phyloP scores from a whole-genome alignment of 2,113 vertebrate species.

The Gavialis gangeticus region DNA sequence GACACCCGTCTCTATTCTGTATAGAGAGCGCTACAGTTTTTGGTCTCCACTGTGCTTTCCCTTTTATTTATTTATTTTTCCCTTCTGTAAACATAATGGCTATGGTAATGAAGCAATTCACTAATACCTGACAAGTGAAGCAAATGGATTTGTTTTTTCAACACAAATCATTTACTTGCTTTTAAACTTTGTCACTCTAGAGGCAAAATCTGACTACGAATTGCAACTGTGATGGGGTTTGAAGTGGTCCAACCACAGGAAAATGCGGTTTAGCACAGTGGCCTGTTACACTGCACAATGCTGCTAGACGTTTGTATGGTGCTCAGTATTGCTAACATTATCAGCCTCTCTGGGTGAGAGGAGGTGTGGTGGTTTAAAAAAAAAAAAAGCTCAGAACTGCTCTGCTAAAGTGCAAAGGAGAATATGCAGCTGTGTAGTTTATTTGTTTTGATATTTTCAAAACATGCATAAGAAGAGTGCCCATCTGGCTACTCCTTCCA shows the following conservation, averaged over 20 bases:
- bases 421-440: background rate
- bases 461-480: too few relatives aligned
- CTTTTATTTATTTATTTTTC: slow-evolving; percentile 13
- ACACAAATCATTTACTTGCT: background rate
- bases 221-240: background rate
- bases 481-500: background rate
- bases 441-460: background rate
- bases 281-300: background rate
- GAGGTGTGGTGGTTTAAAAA: background rate
- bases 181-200: slow-evolving; percentile 7
- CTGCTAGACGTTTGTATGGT: background rate
- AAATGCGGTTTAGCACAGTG: background rate
- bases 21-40: background rate
- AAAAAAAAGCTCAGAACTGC: background rate
- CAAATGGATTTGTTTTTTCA: background rate
- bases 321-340: background rate
- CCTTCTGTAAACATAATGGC: slow-evolving; percentile 12
- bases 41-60: background rate
- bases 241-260: background rate
- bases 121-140: background rate
- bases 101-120: slow-evolving; percentile 24
- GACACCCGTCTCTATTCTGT: background rate
- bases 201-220: background rate
- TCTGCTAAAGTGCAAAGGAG: slow-evolving; percentile 12
- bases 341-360: background rate